Evolutionary conservation across 2,113 vertebrate genomes (phyloP).

Genomic region (Takifugu bimaculatus): DNA sequence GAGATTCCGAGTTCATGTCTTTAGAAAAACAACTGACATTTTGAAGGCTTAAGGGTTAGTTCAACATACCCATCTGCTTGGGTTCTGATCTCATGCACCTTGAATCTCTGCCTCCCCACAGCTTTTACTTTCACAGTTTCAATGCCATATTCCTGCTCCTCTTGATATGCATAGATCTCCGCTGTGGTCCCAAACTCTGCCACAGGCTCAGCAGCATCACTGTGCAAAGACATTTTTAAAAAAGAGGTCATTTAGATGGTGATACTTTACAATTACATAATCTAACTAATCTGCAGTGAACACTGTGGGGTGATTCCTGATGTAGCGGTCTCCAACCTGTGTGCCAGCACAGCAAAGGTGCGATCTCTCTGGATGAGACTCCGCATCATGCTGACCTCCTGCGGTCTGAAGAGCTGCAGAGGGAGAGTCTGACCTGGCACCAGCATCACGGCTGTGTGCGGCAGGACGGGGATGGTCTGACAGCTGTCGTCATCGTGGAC

Average conservation of each 20-base stretch:
- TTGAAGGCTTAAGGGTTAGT: constrained; percentile 5
- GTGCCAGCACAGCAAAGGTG: constrained; percentile 95
- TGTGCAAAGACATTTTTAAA: constrained; percentile 46
- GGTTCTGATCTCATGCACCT: constrained; percentile 92
- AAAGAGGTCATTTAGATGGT: neutral
- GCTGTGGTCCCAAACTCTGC: constrained; percentile 94
- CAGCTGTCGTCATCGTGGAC: constrained; percentile 95
- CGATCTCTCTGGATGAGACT: constrained; percentile 90
- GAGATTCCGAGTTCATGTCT: neutral
- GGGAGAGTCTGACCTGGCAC: constrained; percentile 95
- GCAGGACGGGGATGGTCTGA: constrained; percentile 89
- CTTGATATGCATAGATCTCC: constrained; percentile 95
- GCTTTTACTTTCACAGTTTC: constrained; percentile 98
- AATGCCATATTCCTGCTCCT: constrained; percentile 93
- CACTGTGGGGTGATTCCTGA: neutral
- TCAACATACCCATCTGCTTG: constrained; percentile 92
- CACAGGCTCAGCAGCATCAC: constrained; percentile 78
- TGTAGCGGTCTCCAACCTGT: constrained; percentile 79
- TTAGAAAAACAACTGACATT: neutral
- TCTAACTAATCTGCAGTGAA: too few relatives aligned
- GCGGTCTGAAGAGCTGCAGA: constrained; percentile 90
- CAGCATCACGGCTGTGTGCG: constrained; percentile 86
- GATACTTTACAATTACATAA: too few relatives aligned
- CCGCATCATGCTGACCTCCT: constrained; percentile 98
- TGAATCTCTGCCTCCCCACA: constrained; percentile 92